Conservation (phyloP, 2,888 invertebrate species). For the Apotomis capreana region DNA sequence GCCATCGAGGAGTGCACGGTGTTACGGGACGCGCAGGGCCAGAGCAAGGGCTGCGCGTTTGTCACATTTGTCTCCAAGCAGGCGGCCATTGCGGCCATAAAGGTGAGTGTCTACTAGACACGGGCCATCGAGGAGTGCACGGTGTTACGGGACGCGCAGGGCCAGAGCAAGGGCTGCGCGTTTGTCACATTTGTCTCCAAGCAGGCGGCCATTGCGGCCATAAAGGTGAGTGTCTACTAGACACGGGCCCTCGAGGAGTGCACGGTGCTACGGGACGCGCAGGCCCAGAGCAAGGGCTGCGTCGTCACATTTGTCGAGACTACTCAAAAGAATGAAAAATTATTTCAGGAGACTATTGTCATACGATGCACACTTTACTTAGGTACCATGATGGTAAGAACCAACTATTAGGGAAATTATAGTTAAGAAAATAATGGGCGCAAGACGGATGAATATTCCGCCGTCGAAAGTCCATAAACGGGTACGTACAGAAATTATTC, state of each 20-base stretch:
- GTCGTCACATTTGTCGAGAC: constrained; percentile 95
- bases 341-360: too few species aligned
- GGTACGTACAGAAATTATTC: too few species aligned
- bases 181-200: constrained; percentile 99
- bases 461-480: too few species aligned
- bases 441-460: too few species aligned
- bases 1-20: constrained; percentile 99
- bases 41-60: constrained; percentile 99
- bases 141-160: constrained; percentile 96
- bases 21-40: constrained; percentile 95
- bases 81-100: constrained; percentile 98
- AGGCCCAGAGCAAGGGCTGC: constrained; percentile 98
- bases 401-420: too few species aligned
- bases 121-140: constrained; percentile 97
- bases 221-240: constrained; percentile 86
- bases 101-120: constrained; percentile 79
- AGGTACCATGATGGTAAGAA: too few species aligned
- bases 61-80: constrained; percentile 99
- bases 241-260: constrained; percentile 93
- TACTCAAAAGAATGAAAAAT: too few species aligned
- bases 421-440: too few species aligned
- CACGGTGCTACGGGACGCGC: constrained; percentile 97
- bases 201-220: constrained; percentile 98
- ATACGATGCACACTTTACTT: too few species aligned
- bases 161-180: constrained; percentile 99